A percentile compares a stretch with the other conserved stretches of the same genome.
Conservation (phyloP, 1,140 invertebrate genomes). For the Mya arenaria region DNA sequence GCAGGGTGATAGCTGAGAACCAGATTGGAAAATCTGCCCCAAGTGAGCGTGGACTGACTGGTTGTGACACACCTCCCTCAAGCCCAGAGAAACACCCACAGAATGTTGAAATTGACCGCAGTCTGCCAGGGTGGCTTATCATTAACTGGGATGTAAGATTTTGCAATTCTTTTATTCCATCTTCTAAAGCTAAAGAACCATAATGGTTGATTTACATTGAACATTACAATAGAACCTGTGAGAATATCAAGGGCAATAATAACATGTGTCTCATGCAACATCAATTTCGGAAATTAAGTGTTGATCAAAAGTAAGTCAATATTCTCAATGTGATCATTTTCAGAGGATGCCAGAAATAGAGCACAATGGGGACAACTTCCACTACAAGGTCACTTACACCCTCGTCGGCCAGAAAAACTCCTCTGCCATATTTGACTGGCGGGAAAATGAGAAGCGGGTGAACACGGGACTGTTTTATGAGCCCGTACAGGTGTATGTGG, state of each 20-base stretch:
- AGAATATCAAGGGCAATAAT: too few species aligned
- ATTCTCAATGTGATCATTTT: too few species aligned
- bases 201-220: too few species aligned
- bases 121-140: slow-evolving; percentile 48
- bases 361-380: slow-evolving; percentile 63
- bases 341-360: slow-evolving; percentile 65
- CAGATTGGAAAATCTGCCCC: slow-evolving; percentile 39
- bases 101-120: slow-evolving; percentile 36
- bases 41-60: slow-evolving; percentile 32
- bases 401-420: slow-evolving; percentile 39
- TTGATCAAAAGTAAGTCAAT: too few species aligned
- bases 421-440: slow-evolving; percentile 37
- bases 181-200: too few species aligned
- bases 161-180: too few species aligned
- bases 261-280: too few species aligned
- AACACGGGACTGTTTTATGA: slow-evolving; percentile 54
- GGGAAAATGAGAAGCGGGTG: slow-evolving; percentile 55
- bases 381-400: slow-evolving; percentile 57
- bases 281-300: too few species aligned
- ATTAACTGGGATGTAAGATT: slow-evolving; percentile 61
- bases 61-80: slow-evolving; percentile 35
- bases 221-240: too few species aligned
- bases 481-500: slow-evolving; percentile 63
- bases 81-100: slow-evolving; percentile 40
- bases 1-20: slow-evolving; percentile 56